Percentiles rank a stretch among this genome's conserved stretches.
Evolutionary conservation across 30 jellyfish, hydroid and myxozoan genomes (phyloP).

Genomic region (Hydractinia echinata): DNA sequence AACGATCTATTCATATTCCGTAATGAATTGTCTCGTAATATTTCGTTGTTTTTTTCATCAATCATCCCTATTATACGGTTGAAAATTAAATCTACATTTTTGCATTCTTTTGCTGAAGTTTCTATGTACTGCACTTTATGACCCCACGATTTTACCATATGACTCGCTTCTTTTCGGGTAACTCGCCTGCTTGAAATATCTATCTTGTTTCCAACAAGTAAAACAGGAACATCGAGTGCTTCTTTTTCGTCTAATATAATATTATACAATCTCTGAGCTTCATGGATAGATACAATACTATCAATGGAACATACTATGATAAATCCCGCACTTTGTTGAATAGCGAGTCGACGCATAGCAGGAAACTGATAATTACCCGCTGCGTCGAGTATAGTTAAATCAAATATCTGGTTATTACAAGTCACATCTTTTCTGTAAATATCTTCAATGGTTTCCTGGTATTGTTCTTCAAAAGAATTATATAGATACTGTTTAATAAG

Average conservation of each 20-base stretch:
- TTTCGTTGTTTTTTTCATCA: constrained; percentile 30
- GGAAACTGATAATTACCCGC: constrained; percentile 96
- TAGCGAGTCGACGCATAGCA: constrained; percentile 90
- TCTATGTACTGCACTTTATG: constrained; percentile 47
- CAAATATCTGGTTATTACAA: constrained; percentile 55
- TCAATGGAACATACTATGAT: constrained; percentile 70
- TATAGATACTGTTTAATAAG: constrained; percentile 59
- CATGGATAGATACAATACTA: constrained; percentile 61
- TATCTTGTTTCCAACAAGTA: constrained; percentile 73
- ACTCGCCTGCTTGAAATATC: constrained; percentile 56
- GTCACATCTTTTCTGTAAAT: constrained; percentile 56
- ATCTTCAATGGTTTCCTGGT: constrained; percentile 85
- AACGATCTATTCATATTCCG: not conserved
- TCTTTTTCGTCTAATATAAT: constrained; percentile 50
- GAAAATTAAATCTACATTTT: constrained; percentile 63
- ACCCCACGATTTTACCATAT: constrained; percentile 46
- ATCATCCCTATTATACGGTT: constrained; percentile 45
- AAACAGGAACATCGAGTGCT: constrained; percentile 55
- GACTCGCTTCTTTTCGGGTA: constrained; percentile 37
- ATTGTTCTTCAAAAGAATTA: constrained; percentile 58
- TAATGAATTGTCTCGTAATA: not conserved
- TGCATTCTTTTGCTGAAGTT: constrained; percentile 81
- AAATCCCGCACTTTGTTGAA: constrained; percentile 80
- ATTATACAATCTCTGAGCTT: constrained; percentile 66
- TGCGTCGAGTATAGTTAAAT: constrained; percentile 73